Evolutionary conservation across 1,140 invertebrate genomes (phyloP), one percentile per base, ranked within the genome.

Genomic region (Pantala flavescens): DNA sequence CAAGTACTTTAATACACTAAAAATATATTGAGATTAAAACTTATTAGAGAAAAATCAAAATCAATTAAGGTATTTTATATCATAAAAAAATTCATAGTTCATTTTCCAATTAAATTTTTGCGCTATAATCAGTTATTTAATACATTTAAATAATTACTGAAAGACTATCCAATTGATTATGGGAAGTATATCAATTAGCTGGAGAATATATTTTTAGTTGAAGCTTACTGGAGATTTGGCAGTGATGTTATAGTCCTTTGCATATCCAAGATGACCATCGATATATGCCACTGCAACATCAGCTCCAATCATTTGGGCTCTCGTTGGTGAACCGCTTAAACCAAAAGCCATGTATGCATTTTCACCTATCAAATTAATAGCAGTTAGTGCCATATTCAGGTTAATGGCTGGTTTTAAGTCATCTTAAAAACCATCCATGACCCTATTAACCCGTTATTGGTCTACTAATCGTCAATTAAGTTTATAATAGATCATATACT

Each of bases 341-440:
- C 94, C 94, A 82, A 95, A 96, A 21, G 92, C 89, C 87, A 96
- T 90, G 81, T 95, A 97, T 76, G 94, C 93, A 78, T 91, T 84
- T 78, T 90, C 88, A 0, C 80, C 90, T 83, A 87, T 81, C 83
- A 83, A 81, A 19, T 77, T 70, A 63, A 63, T n/a, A n/a, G n/a
- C n/a, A n/a, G n/a, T n/a, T n/a, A n/a, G n/a, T n/a, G n/a, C n/a
- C n/a, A n/a, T n/a, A n/a, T n/a, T n/a, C n/a, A n/a, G n/a, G n/a
- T n/a, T n/a, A n/a, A n/a, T n/a, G n/a, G n/a, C n/a, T n/a, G n/a
- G n/a, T n/a, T n/a, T n/a, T n/a, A n/a, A n/a, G n/a, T n/a, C n/a
- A n/a, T n/a, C n/a, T n/a, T n/a, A n/a, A n/a, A n/a, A n/a, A n/a
- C n/a, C n/a, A n/a, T n/a, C n/a, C n/a, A n/a, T n/a, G n/a, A n/a